phyloP scores from a whole-genome alignment of 2,888 invertebrate genomes.

The Peribatodes rhomboidaria region DNA sequence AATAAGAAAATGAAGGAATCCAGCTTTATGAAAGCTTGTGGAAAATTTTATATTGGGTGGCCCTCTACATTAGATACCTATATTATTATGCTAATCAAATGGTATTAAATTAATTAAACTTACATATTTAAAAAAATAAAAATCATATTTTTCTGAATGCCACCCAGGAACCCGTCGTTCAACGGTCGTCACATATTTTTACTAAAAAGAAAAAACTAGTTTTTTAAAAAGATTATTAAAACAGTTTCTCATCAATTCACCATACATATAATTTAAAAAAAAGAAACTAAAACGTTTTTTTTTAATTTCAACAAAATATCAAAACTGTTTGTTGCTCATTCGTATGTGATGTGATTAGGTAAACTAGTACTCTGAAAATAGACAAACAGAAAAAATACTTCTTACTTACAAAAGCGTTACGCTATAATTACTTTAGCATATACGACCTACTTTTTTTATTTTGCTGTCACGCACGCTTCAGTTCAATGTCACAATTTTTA shows the following conservation, averaged over 20 bases:
- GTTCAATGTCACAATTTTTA: slow-evolving; percentile 1
- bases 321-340: not conserved
- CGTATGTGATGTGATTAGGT: slow-evolving; percentile 15
- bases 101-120: too few species aligned
- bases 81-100: not conserved
- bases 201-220: too few species aligned
- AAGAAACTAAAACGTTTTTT: not conserved
- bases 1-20: slow-evolving; percentile 24
- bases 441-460: slow-evolving; percentile 27
- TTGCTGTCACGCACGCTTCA: slow-evolving; percentile 35
- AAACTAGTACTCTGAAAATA: slow-evolving; percentile 33
- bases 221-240: too few species aligned
- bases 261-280: too few species aligned
- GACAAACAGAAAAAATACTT: slow-evolving; percentile 12
- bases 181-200: too few species aligned
- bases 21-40: slow-evolving; percentile 23
- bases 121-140: too few species aligned
- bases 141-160: too few species aligned
- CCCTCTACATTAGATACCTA: not conserved
- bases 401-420: slow-evolving; percentile 13
- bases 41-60: not conserved
- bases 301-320: not conserved
- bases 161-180: too few species aligned
- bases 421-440: slow-evolving; percentile 20
- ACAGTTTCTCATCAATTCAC: too few species aligned